These are phyloP conservation scores for Casuarius casuarius DNA, from an alignment of 2,113 vertebrate genomes.

Conservation along the genomic window DNA sequence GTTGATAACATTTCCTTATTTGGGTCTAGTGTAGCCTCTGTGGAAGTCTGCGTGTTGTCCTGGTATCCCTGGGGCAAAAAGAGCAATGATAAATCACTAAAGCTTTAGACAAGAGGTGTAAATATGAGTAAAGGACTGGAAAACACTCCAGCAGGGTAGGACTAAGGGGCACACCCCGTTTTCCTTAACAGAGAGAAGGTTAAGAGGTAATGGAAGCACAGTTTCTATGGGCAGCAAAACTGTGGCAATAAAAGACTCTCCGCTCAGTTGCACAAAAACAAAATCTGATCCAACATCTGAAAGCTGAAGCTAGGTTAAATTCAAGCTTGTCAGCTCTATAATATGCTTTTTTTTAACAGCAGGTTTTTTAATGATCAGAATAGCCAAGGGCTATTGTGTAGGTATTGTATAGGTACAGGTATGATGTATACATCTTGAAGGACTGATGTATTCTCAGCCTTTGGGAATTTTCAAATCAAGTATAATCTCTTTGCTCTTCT, in stretches of 20 bases:
- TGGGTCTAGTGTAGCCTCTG: not conserved
- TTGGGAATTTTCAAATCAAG: not conserved
- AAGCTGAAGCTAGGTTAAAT: not conserved
- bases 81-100: not conserved
- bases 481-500: not conserved
- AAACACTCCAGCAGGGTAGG: not conserved
- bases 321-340: not conserved
- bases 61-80: not conserved
- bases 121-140: not conserved
- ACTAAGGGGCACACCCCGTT: not conserved
- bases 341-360: not conserved
- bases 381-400: not conserved
- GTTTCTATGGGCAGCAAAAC: not conserved
- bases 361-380: not conserved
- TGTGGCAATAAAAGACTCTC: not conserved
- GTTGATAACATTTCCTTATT: not conserved
- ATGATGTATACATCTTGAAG: not conserved
- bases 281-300: not conserved
- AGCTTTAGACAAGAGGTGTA: not conserved
- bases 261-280: not conserved
- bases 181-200: not conserved
- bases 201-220: not conserved
- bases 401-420: not conserved
- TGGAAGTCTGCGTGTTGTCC: not conserved
- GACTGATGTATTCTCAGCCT: not conserved